Percentiles rank a stretch among this genome's conserved stretches.
These are phyloP conservation scores for Oscheius onirici DNA, from an alignment of 2,888 invertebrate species.

Conservation along the genomic window DNA sequence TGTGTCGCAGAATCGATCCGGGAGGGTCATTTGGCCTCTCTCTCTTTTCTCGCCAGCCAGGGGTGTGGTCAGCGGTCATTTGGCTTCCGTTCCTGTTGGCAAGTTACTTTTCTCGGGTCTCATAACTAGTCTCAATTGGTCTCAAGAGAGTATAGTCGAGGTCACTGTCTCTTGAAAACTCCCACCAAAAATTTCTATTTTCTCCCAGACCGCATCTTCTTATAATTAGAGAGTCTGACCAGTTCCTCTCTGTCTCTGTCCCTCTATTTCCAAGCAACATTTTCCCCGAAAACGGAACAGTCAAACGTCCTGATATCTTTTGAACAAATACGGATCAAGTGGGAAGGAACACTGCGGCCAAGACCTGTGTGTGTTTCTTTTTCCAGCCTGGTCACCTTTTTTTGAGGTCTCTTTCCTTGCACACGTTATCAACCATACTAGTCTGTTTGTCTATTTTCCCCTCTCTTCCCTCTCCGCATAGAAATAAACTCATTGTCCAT, in stretches of 20 bases:
- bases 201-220: background rate
- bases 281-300: background rate
- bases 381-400: background rate
- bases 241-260: background rate
- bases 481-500: no score
- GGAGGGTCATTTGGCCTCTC: background rate
- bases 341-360: background rate
- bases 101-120: background rate
- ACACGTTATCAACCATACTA: background rate
- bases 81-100: background rate
- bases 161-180: background rate
- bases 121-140: background rate
- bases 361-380: background rate
- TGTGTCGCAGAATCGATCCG: slow-evolving; percentile 19
- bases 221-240: background rate
- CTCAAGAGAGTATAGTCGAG: background rate
- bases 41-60: background rate
- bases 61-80: background rate
- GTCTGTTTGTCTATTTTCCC: background rate
- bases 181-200: background rate
- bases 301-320: slow-evolving; percentile 12
- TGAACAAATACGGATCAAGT: slow-evolving; percentile 1
- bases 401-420: background rate
- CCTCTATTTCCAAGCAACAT: background rate
- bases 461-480: background rate